Conservation (phyloP, 2,888 invertebrate genomes). For the Phanerotoma sp. region DNA sequence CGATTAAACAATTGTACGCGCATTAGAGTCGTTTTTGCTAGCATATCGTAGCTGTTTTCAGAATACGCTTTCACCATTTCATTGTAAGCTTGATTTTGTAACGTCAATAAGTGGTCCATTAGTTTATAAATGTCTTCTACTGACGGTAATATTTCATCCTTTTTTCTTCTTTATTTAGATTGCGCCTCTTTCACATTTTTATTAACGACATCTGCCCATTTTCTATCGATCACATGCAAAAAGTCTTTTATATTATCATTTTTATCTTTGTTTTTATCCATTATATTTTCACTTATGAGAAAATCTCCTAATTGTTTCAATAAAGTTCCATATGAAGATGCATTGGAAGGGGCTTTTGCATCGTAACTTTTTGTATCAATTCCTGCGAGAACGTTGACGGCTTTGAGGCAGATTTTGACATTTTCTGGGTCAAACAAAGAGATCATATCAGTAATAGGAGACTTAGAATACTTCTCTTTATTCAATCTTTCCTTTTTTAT, state of each 20-base stretch:
- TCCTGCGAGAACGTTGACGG: not conserved
- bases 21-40: slow-evolving; percentile 12
- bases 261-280: not conserved
- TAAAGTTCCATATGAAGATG: not conserved
- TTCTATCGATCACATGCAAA: not conserved
- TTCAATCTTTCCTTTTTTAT: too few species aligned
- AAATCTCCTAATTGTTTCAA: slow-evolving; percentile 9
- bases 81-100: not conserved
- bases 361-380: not conserved
- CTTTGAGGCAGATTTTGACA: not conserved
- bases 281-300: slow-evolving; percentile 7
- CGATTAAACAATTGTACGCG: slow-evolving; percentile 20
- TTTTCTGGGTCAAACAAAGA: not conserved
- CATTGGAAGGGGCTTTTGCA: not conserved
- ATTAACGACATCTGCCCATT: not conserved
- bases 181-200: slow-evolving; percentile 2
- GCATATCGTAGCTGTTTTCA: not conserved
- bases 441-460: too few species aligned
- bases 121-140: slow-evolving; percentile 17
- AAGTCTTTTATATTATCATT: not conserved
- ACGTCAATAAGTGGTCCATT: not conserved
- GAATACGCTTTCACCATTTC: slow-evolving; percentile 3
- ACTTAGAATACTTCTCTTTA: too few species aligned
- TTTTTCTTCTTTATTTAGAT: not conserved
- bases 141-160: slow-evolving; percentile 14